A percentile compares a stretch with the other conserved stretches of the same genome.
Evolutionary conservation across 2,113 vertebrate species (phyloP).

Genomic region (Donacobius atricapilla): DNA sequence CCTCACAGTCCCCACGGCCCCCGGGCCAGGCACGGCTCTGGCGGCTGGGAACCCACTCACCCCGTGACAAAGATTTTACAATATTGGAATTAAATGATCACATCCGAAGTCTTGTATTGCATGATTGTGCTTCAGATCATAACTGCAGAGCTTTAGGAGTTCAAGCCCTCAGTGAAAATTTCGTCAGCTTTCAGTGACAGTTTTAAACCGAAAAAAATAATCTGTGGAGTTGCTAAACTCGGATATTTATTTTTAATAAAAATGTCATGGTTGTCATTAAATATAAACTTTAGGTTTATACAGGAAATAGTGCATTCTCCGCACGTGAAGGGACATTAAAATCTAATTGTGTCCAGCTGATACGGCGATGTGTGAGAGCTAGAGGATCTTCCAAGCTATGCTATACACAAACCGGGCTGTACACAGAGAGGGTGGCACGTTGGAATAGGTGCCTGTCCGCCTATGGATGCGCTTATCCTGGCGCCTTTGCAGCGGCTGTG

Average conservation of each 20-base stretch:
- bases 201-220: background rate
- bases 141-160: background rate
- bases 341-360: background rate
- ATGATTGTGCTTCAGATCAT: background rate
- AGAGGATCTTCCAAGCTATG: background rate
- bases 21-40: background rate
- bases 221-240: background rate
- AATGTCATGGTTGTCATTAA: background rate
- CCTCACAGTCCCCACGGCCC: background rate
- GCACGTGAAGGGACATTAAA: background rate
- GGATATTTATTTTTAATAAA: background rate
- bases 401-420: accelerated
- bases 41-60: background rate
- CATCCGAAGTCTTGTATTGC: background rate
- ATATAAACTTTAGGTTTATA: background rate
- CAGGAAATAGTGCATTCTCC: background rate
- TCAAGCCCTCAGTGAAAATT: background rate
- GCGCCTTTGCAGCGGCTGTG: background rate
- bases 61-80: background rate
- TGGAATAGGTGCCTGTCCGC: accelerated
- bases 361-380: background rate
- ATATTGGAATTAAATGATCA: background rate
- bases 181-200: background rate
- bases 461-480: accelerated
- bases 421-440: accelerated